Evolutionary conservation across 2,888 invertebrate species (phyloP).

Genomic region (Acleris sparsana): DNA sequence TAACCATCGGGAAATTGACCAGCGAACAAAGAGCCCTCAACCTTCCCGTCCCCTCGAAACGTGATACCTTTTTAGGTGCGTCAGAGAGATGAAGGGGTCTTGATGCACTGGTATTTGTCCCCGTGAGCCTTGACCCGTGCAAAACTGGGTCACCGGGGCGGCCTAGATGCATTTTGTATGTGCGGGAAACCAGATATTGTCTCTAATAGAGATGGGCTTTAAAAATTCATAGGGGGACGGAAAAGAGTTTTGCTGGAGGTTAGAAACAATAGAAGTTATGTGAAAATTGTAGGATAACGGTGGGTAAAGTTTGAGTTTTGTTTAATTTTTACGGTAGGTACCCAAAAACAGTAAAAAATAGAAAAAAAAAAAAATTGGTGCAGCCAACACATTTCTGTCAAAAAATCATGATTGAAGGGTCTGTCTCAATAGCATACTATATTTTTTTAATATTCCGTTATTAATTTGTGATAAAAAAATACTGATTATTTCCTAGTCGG

Average conservation of each 20-base stretch:
- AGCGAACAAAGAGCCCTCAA: conserved; percentile 12
- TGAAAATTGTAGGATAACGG: too few relatives aligned
- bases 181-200: conserved; percentile 17
- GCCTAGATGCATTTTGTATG: conserved; percentile 31
- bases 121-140: conserved; percentile 28
- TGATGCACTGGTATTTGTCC: conserved; percentile 22
- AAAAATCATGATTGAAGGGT: too few relatives aligned
- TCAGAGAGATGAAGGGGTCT: conserved; percentile 13
- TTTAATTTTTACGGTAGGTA: too few relatives aligned
- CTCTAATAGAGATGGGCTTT: neutral
- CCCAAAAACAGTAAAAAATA: too few relatives aligned
- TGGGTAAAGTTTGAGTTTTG: too few relatives aligned
- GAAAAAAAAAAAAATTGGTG: too few relatives aligned
- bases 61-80: conserved; percentile 5
- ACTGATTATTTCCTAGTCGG: too few relatives aligned
- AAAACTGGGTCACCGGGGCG: conserved; percentile 23
- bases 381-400: too few relatives aligned
- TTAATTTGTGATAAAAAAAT: too few relatives aligned
- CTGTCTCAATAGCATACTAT: too few relatives aligned
- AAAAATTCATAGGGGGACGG: conserved; percentile 8
- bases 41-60: conserved; percentile 2
- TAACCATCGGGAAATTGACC: conserved; percentile 16
- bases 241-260: conserved; percentile 8
- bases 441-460: too few relatives aligned
- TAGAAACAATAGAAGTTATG: too few relatives aligned